Evolutionary conservation across 2,113 vertebrate genomes (phyloP), one percentile per base, ranked within the genome.

Genomic region (Nycticorax nycticorax): DNA sequence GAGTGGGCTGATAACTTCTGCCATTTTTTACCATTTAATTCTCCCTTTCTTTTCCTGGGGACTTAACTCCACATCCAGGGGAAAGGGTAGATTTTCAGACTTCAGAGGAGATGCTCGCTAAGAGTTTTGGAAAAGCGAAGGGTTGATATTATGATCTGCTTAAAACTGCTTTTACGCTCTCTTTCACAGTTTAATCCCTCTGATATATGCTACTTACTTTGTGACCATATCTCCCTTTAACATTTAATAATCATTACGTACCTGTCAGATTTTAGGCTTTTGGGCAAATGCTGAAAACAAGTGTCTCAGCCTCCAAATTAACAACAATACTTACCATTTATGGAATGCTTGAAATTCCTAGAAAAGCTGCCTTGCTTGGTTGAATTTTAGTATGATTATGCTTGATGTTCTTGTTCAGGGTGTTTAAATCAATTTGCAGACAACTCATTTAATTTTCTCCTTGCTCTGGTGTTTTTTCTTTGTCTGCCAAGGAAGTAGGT

Each of bases 251-350:
- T 87, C 23, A 56, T 59, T 90, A 84, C 30, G 19, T 73, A 83
- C 27, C 68, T 92, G 55, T 77, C 47, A 91, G 50, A 63, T 67
- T 77, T 76, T 24, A 50, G 59, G 23, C 37, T 93, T 83, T 71
- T 41, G 64, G 79, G 50, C 28, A 90, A 73, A 67, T 71, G 57
- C 28, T 86, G 72, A 77, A 90, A 90, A 69, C 22, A 52, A 75
- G 30, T 52, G 8, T 89, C 43, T 89, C 48, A 60, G 37, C 15
- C 9, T 79, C 39, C 87, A 82, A 53, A 73, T 60, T 80, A 71
- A 52, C 33, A 81, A 37, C 35, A 67, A 62, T 96, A 94, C 95
- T 96, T 94, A 93, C 85, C 90, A 17, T 62, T 71, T 74, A 52
- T 16, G 50, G 39, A 69, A 37, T 78, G 47, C 45, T 33, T 90